Conservation (phyloP, 2,888 invertebrate genomes). For the Zaprionus lineosus region DNA sequence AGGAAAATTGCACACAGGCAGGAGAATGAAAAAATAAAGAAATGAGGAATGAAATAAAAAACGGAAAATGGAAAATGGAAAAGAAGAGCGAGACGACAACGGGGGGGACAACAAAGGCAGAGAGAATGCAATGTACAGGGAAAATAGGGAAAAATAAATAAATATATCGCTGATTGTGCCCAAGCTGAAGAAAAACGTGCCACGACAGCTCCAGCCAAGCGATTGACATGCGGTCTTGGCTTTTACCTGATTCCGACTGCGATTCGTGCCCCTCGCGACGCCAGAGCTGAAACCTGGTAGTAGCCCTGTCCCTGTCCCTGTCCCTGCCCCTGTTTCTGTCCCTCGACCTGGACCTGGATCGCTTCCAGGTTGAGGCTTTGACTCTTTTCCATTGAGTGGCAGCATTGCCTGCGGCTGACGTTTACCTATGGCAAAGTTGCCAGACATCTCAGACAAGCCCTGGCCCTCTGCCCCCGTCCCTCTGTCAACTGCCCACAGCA, state of each 20-base stretch:
- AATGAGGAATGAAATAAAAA: no score
- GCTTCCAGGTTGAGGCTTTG: not conserved
- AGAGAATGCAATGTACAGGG: constrained; percentile 1
- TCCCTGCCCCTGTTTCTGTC: not conserved
- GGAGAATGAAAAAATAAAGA: no score
- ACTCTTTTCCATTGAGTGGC: constrained; percentile 37
- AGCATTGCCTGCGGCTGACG: constrained; percentile 46
- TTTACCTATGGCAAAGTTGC: constrained; percentile 39
- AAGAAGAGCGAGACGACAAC: constrained; percentile 13
- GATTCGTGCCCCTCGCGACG: no score
- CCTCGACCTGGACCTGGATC: not conserved
- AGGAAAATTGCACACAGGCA: no score
- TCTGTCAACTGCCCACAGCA: constrained; percentile 14
- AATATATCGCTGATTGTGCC: constrained; percentile 45
- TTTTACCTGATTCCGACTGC: no score
- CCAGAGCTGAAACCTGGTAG: constrained; percentile 2
- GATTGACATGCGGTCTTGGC: constrained; percentile 70
- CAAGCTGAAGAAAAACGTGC: constrained; percentile 44
- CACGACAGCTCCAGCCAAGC: constrained; percentile 47
- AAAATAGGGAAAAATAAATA: constrained; percentile 29
- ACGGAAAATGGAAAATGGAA: constrained; percentile 1
- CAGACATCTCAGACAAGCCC: constrained; percentile 47
- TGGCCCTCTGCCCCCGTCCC: no score
- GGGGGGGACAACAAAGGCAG: not conserved
- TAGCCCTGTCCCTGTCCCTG: not conserved